Conservation (phyloP, 2,797 vertebrate species). For the Nyctibius grandis region DNA sequence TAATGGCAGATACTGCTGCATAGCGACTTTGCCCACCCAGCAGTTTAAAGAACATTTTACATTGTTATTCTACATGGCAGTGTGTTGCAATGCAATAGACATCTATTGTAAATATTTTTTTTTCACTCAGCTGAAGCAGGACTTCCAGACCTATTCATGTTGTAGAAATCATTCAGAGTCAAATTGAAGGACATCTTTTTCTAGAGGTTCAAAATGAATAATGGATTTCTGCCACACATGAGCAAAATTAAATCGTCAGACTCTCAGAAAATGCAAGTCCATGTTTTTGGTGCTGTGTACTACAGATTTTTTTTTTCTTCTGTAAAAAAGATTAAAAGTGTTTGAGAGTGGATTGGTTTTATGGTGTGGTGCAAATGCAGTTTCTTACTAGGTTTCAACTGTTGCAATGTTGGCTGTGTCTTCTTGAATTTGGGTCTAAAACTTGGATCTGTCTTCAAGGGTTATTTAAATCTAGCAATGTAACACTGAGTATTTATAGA, state of each 20-base stretch:
- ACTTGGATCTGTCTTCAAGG: not conserved
- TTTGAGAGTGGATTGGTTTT: not conserved
- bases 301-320: not conserved
- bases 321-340: not conserved
- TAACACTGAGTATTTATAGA: constrained; percentile 34
- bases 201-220: not conserved
- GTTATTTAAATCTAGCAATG: not conserved
- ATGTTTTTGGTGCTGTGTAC: not conserved
- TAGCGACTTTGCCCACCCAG: not conserved
- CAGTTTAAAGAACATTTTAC: not conserved
- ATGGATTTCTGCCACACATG: not conserved
- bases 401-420: not conserved
- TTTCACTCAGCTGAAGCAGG: not conserved
- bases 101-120: not conserved
- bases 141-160: not conserved
- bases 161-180: not conserved
- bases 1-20: not conserved
- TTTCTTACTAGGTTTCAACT: not conserved
- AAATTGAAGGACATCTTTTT: not conserved
- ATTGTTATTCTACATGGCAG: not conserved
- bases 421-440: not conserved
- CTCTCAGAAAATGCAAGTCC: not conserved
- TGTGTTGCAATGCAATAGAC: not conserved
- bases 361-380: not conserved
- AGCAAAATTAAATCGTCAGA: not conserved